Conservation (phyloP, 2,888 invertebrate genomes). For the Rambutsinella grinnellia region DNA sequence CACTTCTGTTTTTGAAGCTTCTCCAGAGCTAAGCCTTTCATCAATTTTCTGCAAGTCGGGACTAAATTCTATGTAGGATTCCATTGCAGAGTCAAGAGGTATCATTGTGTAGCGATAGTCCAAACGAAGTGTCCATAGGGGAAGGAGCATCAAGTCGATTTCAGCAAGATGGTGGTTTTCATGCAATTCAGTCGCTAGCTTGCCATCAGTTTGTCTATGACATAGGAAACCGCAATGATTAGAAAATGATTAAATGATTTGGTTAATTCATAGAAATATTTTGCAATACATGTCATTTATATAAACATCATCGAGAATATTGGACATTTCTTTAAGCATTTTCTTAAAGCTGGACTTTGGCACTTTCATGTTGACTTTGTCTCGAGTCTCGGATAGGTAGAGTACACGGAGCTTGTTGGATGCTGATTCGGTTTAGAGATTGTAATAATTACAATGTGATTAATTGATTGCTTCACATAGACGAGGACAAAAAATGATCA, state of each 20-base stretch:
- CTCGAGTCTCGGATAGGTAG: no score
- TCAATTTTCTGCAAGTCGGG: constrained; percentile 22
- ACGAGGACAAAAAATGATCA: no score
- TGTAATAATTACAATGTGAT: no score
- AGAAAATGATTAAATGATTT: no score
- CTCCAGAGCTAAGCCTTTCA: constrained; percentile 18
- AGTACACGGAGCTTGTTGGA: no score
- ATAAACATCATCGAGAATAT: neutral
- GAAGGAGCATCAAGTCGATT: constrained; percentile 31
- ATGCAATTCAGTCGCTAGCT: constrained; percentile 16
- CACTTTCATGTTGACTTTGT: no score
- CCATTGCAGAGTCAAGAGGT: constrained; percentile 31
- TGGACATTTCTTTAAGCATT: no score
- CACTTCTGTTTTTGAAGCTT: constrained; percentile 18
- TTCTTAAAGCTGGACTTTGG: no score
- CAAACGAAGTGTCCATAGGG: constrained; percentile 36
- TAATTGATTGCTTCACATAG: no score
- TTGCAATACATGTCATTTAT: neutral
- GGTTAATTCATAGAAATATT: neutral
- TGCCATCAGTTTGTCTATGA: constrained; percentile 30
- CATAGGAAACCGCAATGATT: neutral
- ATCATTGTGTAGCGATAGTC: constrained; percentile 18
- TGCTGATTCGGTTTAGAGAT: no score
- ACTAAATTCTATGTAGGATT: constrained; percentile 27
- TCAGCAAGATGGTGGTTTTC: constrained; percentile 15